These are phyloP conservation scores for Girardinus metallicus DNA, from an alignment of 2,797 vertebrate species.

Conservation along the genomic window DNA sequence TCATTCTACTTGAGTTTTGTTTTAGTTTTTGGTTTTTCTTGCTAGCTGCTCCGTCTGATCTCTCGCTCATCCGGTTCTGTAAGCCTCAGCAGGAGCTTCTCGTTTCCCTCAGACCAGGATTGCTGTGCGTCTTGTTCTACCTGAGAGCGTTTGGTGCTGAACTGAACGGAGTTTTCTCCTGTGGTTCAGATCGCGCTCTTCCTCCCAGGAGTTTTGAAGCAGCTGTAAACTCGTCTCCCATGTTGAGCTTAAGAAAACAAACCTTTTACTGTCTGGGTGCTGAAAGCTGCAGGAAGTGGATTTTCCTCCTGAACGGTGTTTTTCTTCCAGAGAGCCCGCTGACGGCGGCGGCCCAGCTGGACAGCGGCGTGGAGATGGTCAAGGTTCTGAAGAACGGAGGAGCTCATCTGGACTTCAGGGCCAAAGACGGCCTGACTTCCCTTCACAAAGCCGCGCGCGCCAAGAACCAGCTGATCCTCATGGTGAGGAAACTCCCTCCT, in stretches of 20 bases:
- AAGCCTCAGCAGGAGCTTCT: neutral
- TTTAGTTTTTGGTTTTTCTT: too few relatives aligned
- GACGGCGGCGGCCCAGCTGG: constrained; percentile 88
- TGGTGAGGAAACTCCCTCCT: constrained; percentile 73
- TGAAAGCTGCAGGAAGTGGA: neutral
- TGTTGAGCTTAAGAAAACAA: neutral
- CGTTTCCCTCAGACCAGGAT: neutral
- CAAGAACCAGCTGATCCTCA: constrained; percentile 86
- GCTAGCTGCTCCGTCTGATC: neutral
- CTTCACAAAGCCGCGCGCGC: constrained; percentile 91
- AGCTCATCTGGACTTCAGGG: constrained; percentile 94
- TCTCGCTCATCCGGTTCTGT: neutral
- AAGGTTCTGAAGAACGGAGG: constrained; percentile 90
- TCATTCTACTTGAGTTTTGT: neutral
- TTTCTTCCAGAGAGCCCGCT: constrained; percentile 87
- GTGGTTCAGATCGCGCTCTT: neutral
- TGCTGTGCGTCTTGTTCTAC: neutral
- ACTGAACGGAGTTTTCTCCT: neutral
- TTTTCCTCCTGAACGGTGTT: neutral
- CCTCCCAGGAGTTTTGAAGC: neutral
- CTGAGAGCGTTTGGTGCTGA: neutral
- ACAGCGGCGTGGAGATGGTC: constrained; percentile 84
- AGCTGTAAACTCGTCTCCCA: neutral
- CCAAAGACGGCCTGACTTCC: constrained; percentile 92
- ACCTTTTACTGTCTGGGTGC: neutral